These are phyloP conservation scores for Upupa epops DNA, from an alignment of 2,113 vertebrate genomes.

Conservation along the genomic window DNA sequence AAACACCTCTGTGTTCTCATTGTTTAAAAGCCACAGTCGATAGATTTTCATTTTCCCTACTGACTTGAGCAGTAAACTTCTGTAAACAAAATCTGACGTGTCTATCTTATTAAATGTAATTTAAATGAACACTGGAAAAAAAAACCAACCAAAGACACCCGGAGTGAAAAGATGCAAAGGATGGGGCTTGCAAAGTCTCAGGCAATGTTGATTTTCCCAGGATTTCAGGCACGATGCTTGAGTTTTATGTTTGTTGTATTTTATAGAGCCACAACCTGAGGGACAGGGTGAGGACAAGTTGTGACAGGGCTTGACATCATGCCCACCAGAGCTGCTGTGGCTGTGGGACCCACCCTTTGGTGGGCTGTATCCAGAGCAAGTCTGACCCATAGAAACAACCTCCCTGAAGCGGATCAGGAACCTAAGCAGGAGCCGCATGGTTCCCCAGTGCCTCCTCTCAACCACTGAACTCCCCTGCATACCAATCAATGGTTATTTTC, in stretches of 20 bases:
- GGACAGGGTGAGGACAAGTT: background rate
- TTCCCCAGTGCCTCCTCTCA: background rate
- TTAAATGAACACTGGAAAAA: conserved; percentile 24
- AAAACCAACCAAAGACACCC: background rate
- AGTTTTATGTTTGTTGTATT: background rate
- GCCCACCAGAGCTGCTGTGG: fast-evolving
- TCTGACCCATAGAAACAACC: background rate
- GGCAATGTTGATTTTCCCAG: background rate
- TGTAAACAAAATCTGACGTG: conserved; percentile 68
- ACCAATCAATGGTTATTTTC: background rate
- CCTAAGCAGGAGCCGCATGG: background rate
- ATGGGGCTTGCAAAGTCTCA: background rate
- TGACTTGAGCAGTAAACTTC: conserved; percentile 66
- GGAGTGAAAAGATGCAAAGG: background rate
- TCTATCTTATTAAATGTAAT: conserved; percentile 52
- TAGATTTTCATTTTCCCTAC: conserved; percentile 71
- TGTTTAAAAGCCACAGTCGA: conserved; percentile 65
- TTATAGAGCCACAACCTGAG: fast-evolving
- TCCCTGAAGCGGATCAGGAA: fast-evolving
- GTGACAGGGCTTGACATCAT: fast-evolving
- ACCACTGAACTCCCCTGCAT: background rate
- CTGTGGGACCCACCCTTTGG: fast-evolving
- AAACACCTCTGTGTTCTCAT: conserved; percentile 37
- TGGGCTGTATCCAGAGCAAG: background rate
- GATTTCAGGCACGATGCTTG: background rate